Percentiles rank a stretch among this genome's conserved stretches.
These are phyloP conservation scores for Crenichthys baileyi DNA, from an alignment of 2,797 vertebrate species.

Conservation along the genomic window DNA sequence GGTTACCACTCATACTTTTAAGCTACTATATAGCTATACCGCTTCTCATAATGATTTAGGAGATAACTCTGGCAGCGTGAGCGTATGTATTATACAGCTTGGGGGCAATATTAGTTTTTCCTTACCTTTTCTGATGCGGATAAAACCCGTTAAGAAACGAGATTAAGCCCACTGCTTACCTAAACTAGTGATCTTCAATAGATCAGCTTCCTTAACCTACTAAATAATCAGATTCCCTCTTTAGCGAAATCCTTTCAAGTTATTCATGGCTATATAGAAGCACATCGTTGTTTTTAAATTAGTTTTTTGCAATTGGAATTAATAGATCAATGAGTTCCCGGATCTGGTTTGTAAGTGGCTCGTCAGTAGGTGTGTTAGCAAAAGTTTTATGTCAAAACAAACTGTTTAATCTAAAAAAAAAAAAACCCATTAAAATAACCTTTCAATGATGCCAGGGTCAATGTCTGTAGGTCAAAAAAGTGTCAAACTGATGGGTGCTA, in stretches of 20 bases:
- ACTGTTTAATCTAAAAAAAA: background rate
- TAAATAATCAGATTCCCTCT: background rate
- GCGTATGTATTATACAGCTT: background rate
- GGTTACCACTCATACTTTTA: background rate
- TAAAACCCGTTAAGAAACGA: background rate
- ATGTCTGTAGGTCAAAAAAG: background rate
- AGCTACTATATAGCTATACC: background rate
- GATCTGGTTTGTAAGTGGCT: background rate
- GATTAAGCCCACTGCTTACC: background rate
- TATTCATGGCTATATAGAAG: background rate
- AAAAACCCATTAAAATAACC: background rate
- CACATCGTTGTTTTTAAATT: background rate
- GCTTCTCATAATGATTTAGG: constrained; percentile 2
- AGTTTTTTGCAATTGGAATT: background rate
- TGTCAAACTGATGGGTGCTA: background rate
- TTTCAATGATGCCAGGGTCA: background rate
- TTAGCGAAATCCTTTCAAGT: background rate
- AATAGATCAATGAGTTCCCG: background rate
- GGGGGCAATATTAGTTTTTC: background rate
- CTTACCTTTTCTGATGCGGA: no score
- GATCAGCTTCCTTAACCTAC: background rate
- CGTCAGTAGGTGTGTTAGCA: background rate
- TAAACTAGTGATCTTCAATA: background rate
- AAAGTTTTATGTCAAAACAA: background rate
- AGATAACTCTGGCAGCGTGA: constrained; percentile 5